Base-by-base conservation (phyloP, 2,888 invertebrate genomes). In the Sinotaia quadrata region DNA sequence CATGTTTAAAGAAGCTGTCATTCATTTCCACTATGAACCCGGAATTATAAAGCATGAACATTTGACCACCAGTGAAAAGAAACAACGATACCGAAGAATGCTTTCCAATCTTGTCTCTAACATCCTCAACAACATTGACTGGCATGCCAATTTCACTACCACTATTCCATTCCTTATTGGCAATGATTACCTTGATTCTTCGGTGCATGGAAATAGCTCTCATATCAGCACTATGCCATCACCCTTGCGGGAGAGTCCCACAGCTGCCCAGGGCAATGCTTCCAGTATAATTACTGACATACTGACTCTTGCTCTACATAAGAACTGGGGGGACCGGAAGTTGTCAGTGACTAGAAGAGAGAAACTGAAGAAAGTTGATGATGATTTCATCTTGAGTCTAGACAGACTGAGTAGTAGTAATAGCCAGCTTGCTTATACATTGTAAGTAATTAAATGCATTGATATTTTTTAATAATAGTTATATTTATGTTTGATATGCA, bases 71-170 rank as follows among this genome's bases (percentile, higher is more conserved):
- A 31, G 15, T 15, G 69, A 67, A 21, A 37, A 49, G 29, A 57
- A 59, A 31, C 36, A 36, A 24, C 69, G 75, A 24, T 59, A 68
- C 4, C 70, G 71, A 18, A 68, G 75, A 0, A 58, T 67, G 37
- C 56, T 75, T 31, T 68, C 70, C 10, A 75, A 75, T 24, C 57
- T 75, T 4, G 44, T 75, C 37, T 66, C 72, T 8, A 63, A 70
- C 18, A 52, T 75, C 21, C 62, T 72, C 7, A 65, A 57, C 8
- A 68, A 72, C 41, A 68, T 72, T 34, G 69, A 68, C 34, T 75
- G 75, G 75, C 68, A 72, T 29, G 68, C 67, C 52, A 68, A 68
- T 33, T 62, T 63, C 58, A 47, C 62, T 27, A 51, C 63, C 49
- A 37, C 33, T n/a, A 47, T 68, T 15, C 68, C 68, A 7, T 62